Evolutionary conservation across 1,140 invertebrate genomes (phyloP), one percentile per base, ranked within the genome.

Genomic region (Lanistes nyassanus): DNA sequence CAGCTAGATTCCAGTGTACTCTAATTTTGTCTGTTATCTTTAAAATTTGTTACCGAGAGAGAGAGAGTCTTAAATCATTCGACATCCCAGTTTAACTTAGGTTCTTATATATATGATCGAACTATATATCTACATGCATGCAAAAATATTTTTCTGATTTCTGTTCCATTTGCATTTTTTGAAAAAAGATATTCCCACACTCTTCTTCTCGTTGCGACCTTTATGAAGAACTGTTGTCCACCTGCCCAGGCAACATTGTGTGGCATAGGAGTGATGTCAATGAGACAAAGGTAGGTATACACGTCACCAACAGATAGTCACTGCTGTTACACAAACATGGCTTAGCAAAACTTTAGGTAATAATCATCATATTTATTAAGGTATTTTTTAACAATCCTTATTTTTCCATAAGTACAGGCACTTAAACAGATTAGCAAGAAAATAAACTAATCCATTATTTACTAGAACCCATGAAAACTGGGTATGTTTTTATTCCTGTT

Each of bases 201-300:
- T 58, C 42, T 16, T 16, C 56, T n/a, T 72, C 70, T 29, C 42
- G 70, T 4, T 72, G 70, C 42, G 70, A 72, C 36, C 9, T 72
- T 11, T 60, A 42, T 62, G 70, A 72, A 2, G n/a, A 37, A 26
- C 56, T 72, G 36, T 34, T 60, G 56, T 11, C 3, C 3, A 60
- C 23, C 23, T 60, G 56, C 29, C 56, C 56, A 31, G 23, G n/a
- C 23, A 60, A 60, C 11, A 60, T 60, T 31, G 29, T 60, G 9
- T 60, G n/a, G 23, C 56, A 11, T 19, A 31, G 11, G 3, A 60
- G 56, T 7, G 23, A n/a, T 7, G 9, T 60, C 9, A 31, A 31
- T 31, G 56, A 19, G n/a, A 60, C 56, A 60, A 60, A 53, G 1
- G 47, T 53, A 55, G 26, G 16, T n/a, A 23, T 13, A 11, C 60